Evolutionary conservation across 2,797 vertebrate species (phyloP).

Genomic region (Moxostoma hubbsi): DNA sequence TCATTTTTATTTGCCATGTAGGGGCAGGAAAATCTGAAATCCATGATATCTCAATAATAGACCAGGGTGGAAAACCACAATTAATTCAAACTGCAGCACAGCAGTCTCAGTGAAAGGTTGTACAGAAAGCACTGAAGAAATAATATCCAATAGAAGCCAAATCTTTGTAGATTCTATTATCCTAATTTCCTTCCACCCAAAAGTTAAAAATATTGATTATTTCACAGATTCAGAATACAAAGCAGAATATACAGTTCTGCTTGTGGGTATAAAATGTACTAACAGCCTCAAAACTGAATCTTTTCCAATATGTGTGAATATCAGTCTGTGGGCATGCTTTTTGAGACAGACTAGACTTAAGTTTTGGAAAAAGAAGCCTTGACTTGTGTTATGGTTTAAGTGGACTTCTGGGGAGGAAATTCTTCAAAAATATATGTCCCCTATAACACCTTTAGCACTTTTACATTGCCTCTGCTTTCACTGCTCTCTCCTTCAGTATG

Average conservation of each 20-base stretch:
- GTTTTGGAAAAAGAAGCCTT: not conserved
- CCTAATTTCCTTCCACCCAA: not conserved
- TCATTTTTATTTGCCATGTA: not conserved
- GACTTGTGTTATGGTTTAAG: conserved; percentile 1
- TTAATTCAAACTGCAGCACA: too few relatives aligned
- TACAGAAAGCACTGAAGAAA: too few relatives aligned
- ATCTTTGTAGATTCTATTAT: not conserved
- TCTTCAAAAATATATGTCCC: conserved; percentile 3
- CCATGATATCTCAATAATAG: not conserved
- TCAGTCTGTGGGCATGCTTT: not conserved
- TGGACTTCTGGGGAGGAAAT: conserved; percentile 9
- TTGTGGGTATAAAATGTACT: not conserved
- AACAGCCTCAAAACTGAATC: not conserved
- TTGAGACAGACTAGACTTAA: not conserved
- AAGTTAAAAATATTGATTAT: not conserved
- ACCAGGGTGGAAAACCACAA: too few relatives aligned
- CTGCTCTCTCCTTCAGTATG: not conserved
- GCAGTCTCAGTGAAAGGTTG: too few relatives aligned
- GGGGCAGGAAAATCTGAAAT: not conserved
- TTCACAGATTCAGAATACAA: not conserved
- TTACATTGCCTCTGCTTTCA: not conserved
- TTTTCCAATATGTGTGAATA: conserved; percentile 13
- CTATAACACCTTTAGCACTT: not conserved
- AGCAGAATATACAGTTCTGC: not conserved
- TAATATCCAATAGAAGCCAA: too few relatives aligned